phyloP scores from a whole-genome alignment of 2,797 vertebrate genomes.

The Buphagus erythrorhynchus region DNA sequence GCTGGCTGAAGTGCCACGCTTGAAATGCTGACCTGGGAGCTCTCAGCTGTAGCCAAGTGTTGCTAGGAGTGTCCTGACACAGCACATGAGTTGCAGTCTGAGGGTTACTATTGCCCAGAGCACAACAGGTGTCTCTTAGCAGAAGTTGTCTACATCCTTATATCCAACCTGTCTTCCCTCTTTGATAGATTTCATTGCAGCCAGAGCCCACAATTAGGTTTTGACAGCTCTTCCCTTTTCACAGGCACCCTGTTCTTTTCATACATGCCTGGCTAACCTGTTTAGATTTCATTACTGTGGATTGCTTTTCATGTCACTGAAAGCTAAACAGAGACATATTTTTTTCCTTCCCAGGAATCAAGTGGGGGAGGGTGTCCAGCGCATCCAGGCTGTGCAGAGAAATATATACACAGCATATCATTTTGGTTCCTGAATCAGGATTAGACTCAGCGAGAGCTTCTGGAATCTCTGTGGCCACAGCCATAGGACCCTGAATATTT shows the following conservation, averaged over 20 bases:
- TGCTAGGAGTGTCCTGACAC: not conserved
- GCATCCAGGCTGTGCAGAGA: constrained; percentile 67
- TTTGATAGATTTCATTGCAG: constrained; percentile 46
- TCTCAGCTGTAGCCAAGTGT: not conserved
- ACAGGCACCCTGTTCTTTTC: constrained; percentile 62
- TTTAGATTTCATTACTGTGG: constrained; percentile 50
- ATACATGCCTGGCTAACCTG: constrained; percentile 56
- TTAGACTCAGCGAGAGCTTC: constrained; percentile 59
- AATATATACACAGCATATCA: constrained; percentile 69
- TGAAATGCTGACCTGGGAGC: not conserved
- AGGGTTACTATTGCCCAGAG: not conserved
- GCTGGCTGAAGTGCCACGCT: not conserved
- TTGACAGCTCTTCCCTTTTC: constrained; percentile 62
- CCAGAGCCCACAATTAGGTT: constrained; percentile 55
- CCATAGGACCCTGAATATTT: constrained; percentile 64
- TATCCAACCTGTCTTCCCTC: constrained; percentile 11
- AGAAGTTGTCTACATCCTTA: not conserved
- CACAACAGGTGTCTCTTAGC: not conserved
- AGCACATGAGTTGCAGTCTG: not conserved
- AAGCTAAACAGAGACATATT: constrained; percentile 27
- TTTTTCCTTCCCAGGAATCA: constrained; percentile 61
- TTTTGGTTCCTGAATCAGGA: constrained; percentile 74
- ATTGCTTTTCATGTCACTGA: constrained; percentile 14
- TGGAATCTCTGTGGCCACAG: constrained; percentile 63
- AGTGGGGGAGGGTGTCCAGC: constrained; percentile 68